Conservation (phyloP, 1,140 invertebrate species). For the Dinoponera quadriceps region DNA sequence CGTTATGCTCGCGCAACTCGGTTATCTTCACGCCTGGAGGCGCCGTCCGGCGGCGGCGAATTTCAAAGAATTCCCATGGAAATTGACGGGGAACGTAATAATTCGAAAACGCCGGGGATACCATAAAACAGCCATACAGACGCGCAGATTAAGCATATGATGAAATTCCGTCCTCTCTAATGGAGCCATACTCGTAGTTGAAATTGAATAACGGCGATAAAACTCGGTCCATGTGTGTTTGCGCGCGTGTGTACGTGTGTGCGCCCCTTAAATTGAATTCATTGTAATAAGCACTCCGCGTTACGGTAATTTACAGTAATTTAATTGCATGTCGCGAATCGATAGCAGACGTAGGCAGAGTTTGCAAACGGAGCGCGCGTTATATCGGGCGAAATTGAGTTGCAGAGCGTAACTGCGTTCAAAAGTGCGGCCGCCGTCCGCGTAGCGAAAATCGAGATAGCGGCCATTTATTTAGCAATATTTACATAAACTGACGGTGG, state of each 20-base stretch:
- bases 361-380: conserved; percentile 31
- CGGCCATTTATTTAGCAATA: conserved; percentile 67
- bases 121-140: conserved; percentile 29
- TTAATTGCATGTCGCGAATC: conserved; percentile 52
- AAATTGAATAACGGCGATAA: conserved; percentile 37
- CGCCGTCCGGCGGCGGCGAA: background rate
- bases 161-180: conserved; percentile 25
- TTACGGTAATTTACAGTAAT: conserved; percentile 12
- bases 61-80: conserved; percentile 46
- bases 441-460: conserved; percentile 66
- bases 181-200: background rate
- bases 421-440: conserved; percentile 58
- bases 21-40: conserved; percentile 38
- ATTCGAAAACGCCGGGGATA: conserved; percentile 33
- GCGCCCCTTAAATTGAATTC: conserved; percentile 39
- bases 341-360: conserved; percentile 43
- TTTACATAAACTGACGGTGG: conserved; percentile 70
- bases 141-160: conserved; percentile 1
- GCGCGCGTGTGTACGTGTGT: too few relatives aligned
- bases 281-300: conserved; percentile 45
- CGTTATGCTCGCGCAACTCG: background rate
- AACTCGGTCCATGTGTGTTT: too few relatives aligned
- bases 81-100: conserved; percentile 32
- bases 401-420: conserved; percentile 52
- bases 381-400: conserved; percentile 54